phyloP scores from a whole-genome alignment of 1,140 invertebrate genomes.

The Brachystomella parvula region DNA sequence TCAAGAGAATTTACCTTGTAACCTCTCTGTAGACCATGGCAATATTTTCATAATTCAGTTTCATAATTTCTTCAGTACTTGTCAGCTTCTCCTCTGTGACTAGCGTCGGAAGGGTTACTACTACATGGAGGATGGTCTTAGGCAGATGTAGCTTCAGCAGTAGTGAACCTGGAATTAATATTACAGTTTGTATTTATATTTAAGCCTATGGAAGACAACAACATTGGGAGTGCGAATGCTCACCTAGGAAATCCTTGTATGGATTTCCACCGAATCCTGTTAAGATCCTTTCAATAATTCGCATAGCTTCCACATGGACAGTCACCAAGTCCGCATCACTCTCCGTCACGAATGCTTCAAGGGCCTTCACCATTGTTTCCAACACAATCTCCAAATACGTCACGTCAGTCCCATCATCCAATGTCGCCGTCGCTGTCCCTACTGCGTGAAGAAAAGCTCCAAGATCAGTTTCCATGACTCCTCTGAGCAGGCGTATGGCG shows the following conservation, averaged over 20 bases:
- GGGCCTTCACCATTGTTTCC: slow-evolving; percentile 67
- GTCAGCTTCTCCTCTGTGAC: slow-evolving; percentile 53
- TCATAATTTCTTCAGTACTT: slow-evolving; percentile 73
- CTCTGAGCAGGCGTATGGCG: slow-evolving; percentile 64
- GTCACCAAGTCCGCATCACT: slow-evolving; percentile 21
- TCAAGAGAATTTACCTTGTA: background rate
- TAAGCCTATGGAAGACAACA: background rate
- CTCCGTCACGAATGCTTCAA: slow-evolving; percentile 65
- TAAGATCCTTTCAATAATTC: background rate
- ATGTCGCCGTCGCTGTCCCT: slow-evolving; percentile 58
- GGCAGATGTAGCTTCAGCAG: slow-evolving; percentile 76
- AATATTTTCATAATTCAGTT: slow-evolving; percentile 64
- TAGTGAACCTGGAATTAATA: slow-evolving; percentile 53
- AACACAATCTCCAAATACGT: slow-evolving; percentile 79
- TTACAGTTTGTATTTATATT: background rate
- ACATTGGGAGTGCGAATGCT: background rate
- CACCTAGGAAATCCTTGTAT: slow-evolving; percentile 13
- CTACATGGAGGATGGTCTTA: slow-evolving; percentile 67
- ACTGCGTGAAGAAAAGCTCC: slow-evolving; percentile 63
- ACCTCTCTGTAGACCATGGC: slow-evolving; percentile 50
- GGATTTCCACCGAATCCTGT: background rate
- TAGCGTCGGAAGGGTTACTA: slow-evolving; percentile 71
- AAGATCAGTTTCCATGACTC: slow-evolving; percentile 64
- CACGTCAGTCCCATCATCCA: slow-evolving; percentile 67
- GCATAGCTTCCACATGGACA: slow-evolving; percentile 13